Conservation (phyloP, 2,888 invertebrate genomes). For the Diadromus collaris region DNA sequence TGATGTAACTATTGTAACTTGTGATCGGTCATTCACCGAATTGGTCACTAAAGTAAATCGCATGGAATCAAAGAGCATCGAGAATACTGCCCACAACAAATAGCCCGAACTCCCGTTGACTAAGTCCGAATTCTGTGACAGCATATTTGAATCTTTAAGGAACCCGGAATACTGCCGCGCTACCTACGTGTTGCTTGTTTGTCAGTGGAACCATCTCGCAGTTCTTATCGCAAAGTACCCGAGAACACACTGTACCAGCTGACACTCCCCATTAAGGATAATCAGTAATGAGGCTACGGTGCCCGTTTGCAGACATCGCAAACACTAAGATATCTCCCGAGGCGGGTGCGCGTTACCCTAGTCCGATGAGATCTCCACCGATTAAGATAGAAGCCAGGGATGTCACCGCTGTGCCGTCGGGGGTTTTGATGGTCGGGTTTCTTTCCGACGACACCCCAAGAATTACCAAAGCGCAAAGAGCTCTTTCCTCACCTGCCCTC, state of each 20-base stretch:
- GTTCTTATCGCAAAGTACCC: conserved; percentile 38
- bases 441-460: neutral
- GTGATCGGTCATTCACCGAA: conserved; percentile 41
- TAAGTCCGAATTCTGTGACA: neutral
- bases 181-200: conserved; percentile 39
- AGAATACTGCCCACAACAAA: neutral
- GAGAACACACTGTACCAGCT: conserved; percentile 22
- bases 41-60: conserved; percentile 4
- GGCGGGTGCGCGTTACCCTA: conserved; percentile 17
- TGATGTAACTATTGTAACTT: no score
- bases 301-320: conserved; percentile 24
- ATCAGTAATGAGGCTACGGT: conserved; percentile 45
- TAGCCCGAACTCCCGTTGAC: neutral
- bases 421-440: neutral
- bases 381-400: conserved; percentile 24
- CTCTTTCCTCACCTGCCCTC: neutral
- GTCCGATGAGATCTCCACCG: conserved; percentile 32
- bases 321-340: conserved; percentile 10
- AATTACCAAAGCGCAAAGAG: no score
- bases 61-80: neutral
- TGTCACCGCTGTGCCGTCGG: neutral
- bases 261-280: conserved; percentile 43
- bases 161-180: neutral
- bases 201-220: conserved; percentile 31
- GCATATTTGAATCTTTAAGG: neutral